Evolutionary conservation across 2,113 vertebrate genomes (phyloP).

Genomic region (Butastur rufipennis): DNA sequence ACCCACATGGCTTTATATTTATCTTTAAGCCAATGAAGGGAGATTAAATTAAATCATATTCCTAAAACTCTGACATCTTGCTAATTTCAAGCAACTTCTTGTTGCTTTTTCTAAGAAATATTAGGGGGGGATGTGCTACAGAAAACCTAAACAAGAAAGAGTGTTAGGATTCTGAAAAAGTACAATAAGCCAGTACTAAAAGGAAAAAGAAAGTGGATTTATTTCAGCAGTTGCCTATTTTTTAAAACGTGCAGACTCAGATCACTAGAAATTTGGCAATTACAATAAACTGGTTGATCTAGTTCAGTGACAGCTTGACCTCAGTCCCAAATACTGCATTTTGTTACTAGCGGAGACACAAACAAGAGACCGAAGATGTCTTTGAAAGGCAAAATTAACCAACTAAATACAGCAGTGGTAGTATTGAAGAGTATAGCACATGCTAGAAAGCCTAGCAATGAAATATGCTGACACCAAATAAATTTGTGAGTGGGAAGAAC

Average conservation of each 20-base stretch:
- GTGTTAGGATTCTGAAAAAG: neutral
- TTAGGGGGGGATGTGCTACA: neutral
- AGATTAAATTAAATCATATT: neutral
- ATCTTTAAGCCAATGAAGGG: neutral
- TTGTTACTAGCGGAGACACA: neutral
- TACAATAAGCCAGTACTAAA: neutral
- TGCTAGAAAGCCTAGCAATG: neutral
- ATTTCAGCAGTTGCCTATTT: neutral
- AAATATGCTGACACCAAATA: neutral
- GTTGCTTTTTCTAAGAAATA: neutral
- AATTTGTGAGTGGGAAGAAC: neutral
- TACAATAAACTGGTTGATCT: neutral
- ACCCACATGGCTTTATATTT: neutral
- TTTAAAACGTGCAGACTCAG: neutral
- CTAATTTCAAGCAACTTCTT: neutral
- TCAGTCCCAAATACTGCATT: neutral
- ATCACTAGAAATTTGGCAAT: neutral
- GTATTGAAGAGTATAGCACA: neutral
- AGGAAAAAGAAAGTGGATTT: neutral
- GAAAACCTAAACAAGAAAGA: neutral
- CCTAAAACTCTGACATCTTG: neutral
- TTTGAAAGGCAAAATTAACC: neutral
- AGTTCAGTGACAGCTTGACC: neutral
- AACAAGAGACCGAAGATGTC: neutral
- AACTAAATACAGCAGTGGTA: neutral